Percentiles rank a stretch among this genome's conserved stretches.
phyloP scores from a whole-genome alignment of 2,113 vertebrate genomes.

The Chrysochloris asiatica region DNA sequence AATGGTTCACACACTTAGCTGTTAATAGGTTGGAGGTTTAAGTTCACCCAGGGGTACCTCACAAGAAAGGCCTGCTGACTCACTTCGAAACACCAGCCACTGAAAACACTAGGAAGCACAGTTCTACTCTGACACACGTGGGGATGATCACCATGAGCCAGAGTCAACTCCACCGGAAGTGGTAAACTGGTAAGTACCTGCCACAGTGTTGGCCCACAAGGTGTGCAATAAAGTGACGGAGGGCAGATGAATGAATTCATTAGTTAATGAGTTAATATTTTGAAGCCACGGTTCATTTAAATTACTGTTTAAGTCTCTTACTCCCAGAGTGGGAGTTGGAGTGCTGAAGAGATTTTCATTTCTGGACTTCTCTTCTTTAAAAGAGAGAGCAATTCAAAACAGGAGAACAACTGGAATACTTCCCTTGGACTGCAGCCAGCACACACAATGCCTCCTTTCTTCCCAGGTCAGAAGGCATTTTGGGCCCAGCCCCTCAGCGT shows the following conservation, averaged over 20 bases:
- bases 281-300: neutral
- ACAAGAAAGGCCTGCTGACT: neutral
- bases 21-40: neutral
- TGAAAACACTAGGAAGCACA: neutral
- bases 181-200: neutral
- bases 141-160: neutral
- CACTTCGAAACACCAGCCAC: neutral
- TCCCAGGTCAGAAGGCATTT: constrained; percentile 26
- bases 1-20: neutral
- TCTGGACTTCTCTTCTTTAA: constrained; percentile 34
- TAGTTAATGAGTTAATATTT: neutral
- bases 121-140: neutral
- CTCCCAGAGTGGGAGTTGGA: neutral
- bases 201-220: neutral
- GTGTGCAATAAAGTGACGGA: neutral
- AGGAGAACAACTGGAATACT: constrained; percentile 58
- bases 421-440: constrained; percentile 62
- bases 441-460: constrained; percentile 70
- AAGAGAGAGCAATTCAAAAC: constrained; percentile 38
- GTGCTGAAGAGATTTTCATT: neutral
- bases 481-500: constrained; percentile 15
- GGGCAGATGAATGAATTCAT: neutral
- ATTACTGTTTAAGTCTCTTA: neutral
- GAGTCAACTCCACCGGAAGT: neutral
- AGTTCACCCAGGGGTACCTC: neutral